These are phyloP conservation scores for Numenius phaeopus DNA, from an alignment of 2,797 vertebrate species.

Conservation along the genomic window DNA sequence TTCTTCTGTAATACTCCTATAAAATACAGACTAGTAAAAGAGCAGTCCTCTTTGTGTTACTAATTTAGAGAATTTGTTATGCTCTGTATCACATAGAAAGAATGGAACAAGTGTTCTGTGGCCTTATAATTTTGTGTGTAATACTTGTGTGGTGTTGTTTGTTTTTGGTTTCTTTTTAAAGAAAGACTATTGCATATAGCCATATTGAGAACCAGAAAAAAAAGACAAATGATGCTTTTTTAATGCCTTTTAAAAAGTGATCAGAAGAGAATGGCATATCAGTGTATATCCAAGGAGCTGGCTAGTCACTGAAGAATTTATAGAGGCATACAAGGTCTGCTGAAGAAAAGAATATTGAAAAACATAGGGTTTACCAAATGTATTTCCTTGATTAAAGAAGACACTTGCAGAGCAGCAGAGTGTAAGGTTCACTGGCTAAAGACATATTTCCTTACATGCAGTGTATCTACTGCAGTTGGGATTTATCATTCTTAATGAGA, in stretches of 20 bases:
- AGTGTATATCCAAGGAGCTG: background rate
- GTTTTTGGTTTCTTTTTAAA: background rate
- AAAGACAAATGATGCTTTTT: background rate
- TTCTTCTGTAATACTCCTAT: background rate
- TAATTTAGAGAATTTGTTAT: background rate
- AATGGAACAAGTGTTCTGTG: background rate
- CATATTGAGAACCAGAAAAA: background rate
- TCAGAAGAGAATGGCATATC: background rate
- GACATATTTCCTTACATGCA: fast-evolving
- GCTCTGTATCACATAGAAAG: background rate
- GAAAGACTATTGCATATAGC: background rate
- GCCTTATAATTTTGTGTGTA: background rate
- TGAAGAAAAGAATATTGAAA: background rate
- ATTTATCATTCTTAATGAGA: background rate
- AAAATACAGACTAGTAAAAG: background rate
- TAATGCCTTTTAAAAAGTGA: background rate
- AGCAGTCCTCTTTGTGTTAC: background rate
- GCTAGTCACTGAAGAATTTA: background rate
- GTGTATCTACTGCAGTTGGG: background rate
- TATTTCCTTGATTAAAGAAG: background rate
- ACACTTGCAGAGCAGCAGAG: background rate
- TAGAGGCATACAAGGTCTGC: background rate
- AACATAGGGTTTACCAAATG: background rate
- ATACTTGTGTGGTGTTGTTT: background rate
- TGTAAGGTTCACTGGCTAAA: background rate